Evolutionary conservation across 2,888 invertebrate genomes (phyloP).

Genomic region (Galerucella calmariensis): DNA sequence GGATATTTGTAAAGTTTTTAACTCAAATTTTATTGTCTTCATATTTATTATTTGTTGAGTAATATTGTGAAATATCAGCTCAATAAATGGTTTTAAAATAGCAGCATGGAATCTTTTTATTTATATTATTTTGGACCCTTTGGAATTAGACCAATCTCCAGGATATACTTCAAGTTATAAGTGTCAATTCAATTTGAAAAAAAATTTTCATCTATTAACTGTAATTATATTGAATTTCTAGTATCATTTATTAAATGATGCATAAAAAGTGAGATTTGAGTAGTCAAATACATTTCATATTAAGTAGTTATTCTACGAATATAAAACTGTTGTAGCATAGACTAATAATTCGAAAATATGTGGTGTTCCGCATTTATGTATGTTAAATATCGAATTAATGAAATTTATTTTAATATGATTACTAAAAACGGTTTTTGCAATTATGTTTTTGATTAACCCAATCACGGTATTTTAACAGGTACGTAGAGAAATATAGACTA

Average conservation of each 20-base stretch:
- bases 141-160: slow-evolving; percentile 52
- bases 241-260: slow-evolving; percentile 63
- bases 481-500: no score
- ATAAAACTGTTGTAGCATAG: slow-evolving; percentile 33
- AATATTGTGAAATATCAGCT: no score
- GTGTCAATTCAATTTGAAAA: slow-evolving; percentile 62
- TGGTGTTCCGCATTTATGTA: slow-evolving; percentile 50
- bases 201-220: slow-evolving; percentile 54
- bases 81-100: no score
- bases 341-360: slow-evolving; percentile 48
- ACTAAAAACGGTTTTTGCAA: not conserved
- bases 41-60: no score
- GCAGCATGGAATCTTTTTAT: not conserved
- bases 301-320: slow-evolving; percentile 54
- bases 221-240: slow-evolving; percentile 53
- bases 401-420: slow-evolving; percentile 28
- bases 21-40: no score
- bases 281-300: slow-evolving; percentile 62
- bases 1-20: no score
- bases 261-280: slow-evolving; percentile 70
- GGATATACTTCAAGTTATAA: slow-evolving; percentile 55
- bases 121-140: slow-evolving; percentile 26
- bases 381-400: slow-evolving; percentile 39
- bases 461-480: no score
- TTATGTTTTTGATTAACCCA: not conserved